Evolutionary conservation across 2,888 invertebrate genomes (phyloP), one percentile per base, ranked within the genome.

Genomic region (Seira ritae): DNA sequence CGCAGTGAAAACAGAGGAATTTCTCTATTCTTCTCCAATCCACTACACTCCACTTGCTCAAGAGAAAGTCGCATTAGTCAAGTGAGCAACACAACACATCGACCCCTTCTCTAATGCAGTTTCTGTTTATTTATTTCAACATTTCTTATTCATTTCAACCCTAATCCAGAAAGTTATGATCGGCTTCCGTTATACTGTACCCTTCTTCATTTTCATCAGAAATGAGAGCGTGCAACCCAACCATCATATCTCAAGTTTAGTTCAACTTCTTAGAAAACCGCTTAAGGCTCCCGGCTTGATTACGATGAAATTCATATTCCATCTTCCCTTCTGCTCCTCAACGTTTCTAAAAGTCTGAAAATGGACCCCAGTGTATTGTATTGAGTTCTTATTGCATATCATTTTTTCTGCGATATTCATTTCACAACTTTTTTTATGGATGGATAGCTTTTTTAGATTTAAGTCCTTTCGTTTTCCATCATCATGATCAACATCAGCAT

Each of bases 401-500:
- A 42, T 20, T 67, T 19, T 65, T 17, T 42, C 37, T 42, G 19
- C 19, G 20, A 65, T 20, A 22, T 66, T 66, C 22, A 15, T 24
- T 42, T 15, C 15, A 62, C 65, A 31, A 31, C 3, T 31, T 22
- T 24, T 50, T 73, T 73, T 42, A 73, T 73, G 79, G 79, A 72
- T 80, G 73, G 67, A 80, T 73, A 72, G 72, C 72, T 55, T 70
- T 55, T 22, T 17, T n/a, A 31, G 60, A 68, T 23, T 55, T 20
- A 23, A 55, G 19, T 46, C 31, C 23, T 76, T 1, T 55, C 42
- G 42, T 20, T 15, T 55, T n/a, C n/a, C 55, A n/a, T 55, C 55
- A 55, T 55, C 55, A 55, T n/a, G 55, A 55, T 55, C 55, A 55
- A 8, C 6, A 17, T 55, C 31, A 31, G 31, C 31, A 31, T 31